Evolutionary conservation across 2,888 invertebrate species (phyloP).

Genomic region (Reticulitermes lucifugus): DNA sequence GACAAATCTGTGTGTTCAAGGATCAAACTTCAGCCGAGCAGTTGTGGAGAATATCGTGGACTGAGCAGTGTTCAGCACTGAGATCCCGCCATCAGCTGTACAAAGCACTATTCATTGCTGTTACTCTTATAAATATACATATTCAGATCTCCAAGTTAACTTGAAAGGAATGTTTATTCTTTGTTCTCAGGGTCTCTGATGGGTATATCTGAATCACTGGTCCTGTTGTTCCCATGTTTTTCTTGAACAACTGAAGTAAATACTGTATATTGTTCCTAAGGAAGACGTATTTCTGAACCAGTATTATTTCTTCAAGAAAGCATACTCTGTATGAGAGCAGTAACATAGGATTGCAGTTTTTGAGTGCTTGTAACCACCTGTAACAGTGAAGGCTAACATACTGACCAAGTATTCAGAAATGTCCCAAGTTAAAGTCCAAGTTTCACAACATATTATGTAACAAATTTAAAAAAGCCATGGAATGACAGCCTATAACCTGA

Average conservation of each 20-base stretch:
- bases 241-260: slow-evolving; percentile 1
- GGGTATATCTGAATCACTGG: neutral
- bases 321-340: neutral
- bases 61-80: slow-evolving; percentile 22
- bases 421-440: too few species aligned
- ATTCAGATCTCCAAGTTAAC: neutral
- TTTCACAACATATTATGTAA: too few species aligned
- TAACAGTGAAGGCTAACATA: too few species aligned
- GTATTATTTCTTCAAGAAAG: neutral
- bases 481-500: too few species aligned
- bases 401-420: too few species aligned
- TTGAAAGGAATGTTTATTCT: neutral
- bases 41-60: slow-evolving; percentile 45
- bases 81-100: slow-evolving; percentile 16
- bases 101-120: neutral
- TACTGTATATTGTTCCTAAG: neutral
- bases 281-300: neutral
- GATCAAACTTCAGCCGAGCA: slow-evolving; percentile 45
- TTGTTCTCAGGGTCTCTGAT: neutral
- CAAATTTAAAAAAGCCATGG: too few species aligned
- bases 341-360: neutral
- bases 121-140: neutral
- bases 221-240: slow-evolving; percentile 11
- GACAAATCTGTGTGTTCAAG: slow-evolving; percentile 41
- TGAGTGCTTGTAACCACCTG: neutral